phyloP scores from a whole-genome alignment of 2,797 vertebrate species.

The Darevskia mixta region DNA sequence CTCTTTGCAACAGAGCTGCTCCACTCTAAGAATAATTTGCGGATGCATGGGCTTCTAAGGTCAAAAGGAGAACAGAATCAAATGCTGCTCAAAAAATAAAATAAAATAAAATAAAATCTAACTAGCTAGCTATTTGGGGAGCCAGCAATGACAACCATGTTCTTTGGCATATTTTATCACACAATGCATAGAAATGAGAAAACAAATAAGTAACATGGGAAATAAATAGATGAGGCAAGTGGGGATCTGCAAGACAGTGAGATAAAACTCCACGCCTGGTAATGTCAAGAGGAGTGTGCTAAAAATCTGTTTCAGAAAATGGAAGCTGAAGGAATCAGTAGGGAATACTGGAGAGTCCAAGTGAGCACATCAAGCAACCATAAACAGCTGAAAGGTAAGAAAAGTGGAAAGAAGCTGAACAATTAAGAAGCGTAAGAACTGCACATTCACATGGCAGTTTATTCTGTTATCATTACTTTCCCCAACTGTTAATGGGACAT shows the following conservation, averaged over 20 bases:
- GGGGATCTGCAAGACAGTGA: not conserved
- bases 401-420: not conserved
- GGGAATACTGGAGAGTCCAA: not conserved
- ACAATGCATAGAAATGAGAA: not conserved
- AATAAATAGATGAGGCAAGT: not conserved
- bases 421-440: not conserved
- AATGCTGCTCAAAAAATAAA: not conserved
- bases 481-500: too few species aligned
- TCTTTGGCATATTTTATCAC: slow-evolving; percentile 14
- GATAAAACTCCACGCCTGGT: not conserved
- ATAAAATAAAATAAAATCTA: not conserved
- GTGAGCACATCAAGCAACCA: not conserved
- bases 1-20: slow-evolving; percentile 18
- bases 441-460: not conserved
- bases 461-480: too few species aligned
- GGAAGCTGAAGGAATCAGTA: not conserved
- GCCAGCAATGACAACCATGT: not conserved
- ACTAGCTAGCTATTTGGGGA: not conserved
- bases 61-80: slow-evolving; percentile 12
- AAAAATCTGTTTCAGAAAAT: slow-evolving; percentile 2
- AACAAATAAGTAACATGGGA: not conserved
- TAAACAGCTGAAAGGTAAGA: not conserved
- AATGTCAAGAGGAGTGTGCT: not conserved
- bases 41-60: slow-evolving; percentile 18
- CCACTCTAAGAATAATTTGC: slow-evolving; percentile 25